These are phyloP conservation scores for Chlorodrepanis virens DNA, from an alignment of 2,113 vertebrate genomes.

Conservation along the genomic window DNA sequence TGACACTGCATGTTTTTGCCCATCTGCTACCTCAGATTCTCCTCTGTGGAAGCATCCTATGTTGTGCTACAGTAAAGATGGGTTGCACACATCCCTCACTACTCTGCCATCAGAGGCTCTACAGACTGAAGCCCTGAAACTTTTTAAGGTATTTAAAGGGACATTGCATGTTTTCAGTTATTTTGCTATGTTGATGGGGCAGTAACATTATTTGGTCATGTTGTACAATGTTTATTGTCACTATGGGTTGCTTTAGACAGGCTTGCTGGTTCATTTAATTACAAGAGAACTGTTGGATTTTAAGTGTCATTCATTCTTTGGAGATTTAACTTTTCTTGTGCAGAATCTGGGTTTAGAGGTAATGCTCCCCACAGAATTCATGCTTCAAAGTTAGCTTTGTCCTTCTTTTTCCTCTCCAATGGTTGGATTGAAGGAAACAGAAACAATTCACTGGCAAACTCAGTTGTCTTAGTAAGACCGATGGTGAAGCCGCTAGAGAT, in stretches of 20 bases:
- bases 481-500: background rate
- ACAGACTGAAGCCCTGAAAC: conserved; percentile 89
- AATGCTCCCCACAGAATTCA: background rate
- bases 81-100: conserved; percentile 81
- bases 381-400: background rate
- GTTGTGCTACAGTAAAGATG: conserved; percentile 86
- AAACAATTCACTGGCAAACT: background rate
- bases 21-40: conserved; percentile 72
- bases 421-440: background rate
- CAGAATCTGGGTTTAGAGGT: background rate
- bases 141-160: conserved; percentile 82
- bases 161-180: background rate
- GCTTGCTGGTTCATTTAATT: background rate
- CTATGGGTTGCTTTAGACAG: background rate
- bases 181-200: background rate
- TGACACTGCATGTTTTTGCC: conserved; percentile 6
- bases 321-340: background rate
- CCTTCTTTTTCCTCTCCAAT: background rate
- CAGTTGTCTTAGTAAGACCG: background rate
- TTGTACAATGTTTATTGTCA: background rate
- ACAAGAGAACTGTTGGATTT: background rate
- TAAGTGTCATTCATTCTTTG: background rate
- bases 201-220: background rate
- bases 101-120: conserved; percentile 87
- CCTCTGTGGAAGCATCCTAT: conserved; percentile 81